Percentiles rank a stretch among this genome's conserved stretches.
Conservation (phyloP, 2,888 invertebrate species). For the Hemistola chrysoprasaria region DNA sequence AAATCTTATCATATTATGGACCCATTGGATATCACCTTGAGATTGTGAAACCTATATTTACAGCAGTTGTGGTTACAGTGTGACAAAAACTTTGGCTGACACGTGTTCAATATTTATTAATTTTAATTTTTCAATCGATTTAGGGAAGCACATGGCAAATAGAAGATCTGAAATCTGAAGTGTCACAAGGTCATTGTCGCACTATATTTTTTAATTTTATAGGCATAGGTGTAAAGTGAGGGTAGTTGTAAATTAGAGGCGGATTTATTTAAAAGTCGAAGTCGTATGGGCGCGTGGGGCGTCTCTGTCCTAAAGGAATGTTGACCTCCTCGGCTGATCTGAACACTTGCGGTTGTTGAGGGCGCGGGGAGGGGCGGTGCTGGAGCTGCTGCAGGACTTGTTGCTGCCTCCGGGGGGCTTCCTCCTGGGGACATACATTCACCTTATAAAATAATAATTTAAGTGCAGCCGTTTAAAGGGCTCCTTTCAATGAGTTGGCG, state of each 20-base stretch:
- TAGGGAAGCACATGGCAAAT: no score
- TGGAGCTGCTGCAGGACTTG: conserved; percentile 39
- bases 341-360: conserved; percentile 83
- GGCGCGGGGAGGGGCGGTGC: conserved; percentile 45
- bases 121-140: no score
- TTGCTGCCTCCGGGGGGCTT: conserved; percentile 48
- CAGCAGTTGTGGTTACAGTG: conserved; percentile 8
- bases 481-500: no score
- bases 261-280: conserved; percentile 59
- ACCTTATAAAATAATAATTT: no score
- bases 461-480: no score
- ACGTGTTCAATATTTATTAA: no score
- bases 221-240: conserved; percentile 20
- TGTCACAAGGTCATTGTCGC: conserved; percentile 1
- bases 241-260: conserved; percentile 5
- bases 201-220: conserved; percentile 5
- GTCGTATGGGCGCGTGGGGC: conserved; percentile 83
- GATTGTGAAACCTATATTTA: conserved; percentile 17
- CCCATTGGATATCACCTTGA: conserved; percentile 25
- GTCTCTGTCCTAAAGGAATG: conserved; percentile 91
- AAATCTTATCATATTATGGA: conserved; percentile 44
- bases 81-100: no score
- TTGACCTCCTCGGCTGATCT: conserved; percentile 94
- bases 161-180: no score
- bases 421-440: conserved; percentile 43